phyloP scores from a whole-genome alignment of 1,140 invertebrate species.

The Aphidius ervi region DNA sequence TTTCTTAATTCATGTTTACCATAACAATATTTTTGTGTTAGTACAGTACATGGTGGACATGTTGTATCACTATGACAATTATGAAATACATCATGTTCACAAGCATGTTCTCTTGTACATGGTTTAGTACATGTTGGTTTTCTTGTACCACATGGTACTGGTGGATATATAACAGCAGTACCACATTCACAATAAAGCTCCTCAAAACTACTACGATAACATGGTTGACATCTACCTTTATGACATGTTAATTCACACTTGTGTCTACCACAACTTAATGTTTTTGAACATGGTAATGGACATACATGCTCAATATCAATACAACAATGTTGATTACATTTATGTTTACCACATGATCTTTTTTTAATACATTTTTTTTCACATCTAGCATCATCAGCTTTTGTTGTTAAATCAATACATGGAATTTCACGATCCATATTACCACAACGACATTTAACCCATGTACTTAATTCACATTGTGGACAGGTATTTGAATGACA shows the following conservation, averaged over 20 bases:
- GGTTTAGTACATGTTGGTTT: constrained; percentile 73
- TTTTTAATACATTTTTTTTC: constrained; percentile 87
- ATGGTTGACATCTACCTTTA: constrained; percentile 79
- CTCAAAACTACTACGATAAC: constrained; percentile 82
- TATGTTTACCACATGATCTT: constrained; percentile 80
- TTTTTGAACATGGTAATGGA: constrained; percentile 74
- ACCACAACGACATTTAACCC: constrained; percentile 87
- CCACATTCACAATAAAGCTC: constrained; percentile 92
- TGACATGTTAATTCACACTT: constrained; percentile 87
- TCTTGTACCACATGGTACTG: constrained; percentile 84
- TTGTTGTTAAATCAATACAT: constrained; percentile 68
- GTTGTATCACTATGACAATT: constrained; percentile 65
- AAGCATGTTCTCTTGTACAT: constrained; percentile 74
- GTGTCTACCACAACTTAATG: constrained; percentile 80
- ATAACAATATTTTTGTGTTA: constrained; percentile 84
- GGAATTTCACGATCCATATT: constrained; percentile 76
- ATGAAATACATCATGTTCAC: constrained; percentile 78
- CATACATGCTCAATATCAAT: constrained; percentile 83
- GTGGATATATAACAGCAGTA: constrained; percentile 77
- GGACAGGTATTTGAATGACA: constrained; percentile 85
- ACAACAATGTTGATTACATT: constrained; percentile 84
- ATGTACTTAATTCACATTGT: constrained; percentile 72
- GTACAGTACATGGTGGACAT: constrained; percentile 91
- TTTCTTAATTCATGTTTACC: constrained; percentile 84
- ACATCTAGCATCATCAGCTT: constrained; percentile 72